A percentile compares a stretch with the other conserved stretches of the same genome.
These are phyloP conservation scores for Lissocephala sabroskyi DNA, from an alignment of 2,888 invertebrate genomes.

Conservation along the genomic window DNA sequence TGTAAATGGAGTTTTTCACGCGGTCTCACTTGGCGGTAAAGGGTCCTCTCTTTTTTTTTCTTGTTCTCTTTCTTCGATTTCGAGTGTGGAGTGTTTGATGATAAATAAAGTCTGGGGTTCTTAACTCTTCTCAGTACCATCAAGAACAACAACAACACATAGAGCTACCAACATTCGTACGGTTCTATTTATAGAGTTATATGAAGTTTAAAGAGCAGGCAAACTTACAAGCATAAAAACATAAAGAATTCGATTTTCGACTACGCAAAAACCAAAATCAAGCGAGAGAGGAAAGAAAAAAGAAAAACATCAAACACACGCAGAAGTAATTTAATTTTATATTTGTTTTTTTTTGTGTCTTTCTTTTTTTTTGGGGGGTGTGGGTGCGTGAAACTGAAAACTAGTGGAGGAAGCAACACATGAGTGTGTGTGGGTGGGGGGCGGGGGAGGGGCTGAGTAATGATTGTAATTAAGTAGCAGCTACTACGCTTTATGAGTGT, in stretches of 20 bases:
- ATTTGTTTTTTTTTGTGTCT: conserved; percentile 4
- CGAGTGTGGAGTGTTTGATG: conserved; percentile 27
- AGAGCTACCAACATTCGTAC: no score
- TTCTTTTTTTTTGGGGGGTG: no score
- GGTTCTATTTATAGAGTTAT: conserved; percentile 11
- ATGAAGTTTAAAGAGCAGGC: no score
- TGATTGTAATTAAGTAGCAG: conserved; percentile 61
- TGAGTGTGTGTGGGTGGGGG: conserved; percentile 11
- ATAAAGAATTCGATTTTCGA: conserved; percentile 15
- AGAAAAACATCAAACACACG: conserved; percentile 40
- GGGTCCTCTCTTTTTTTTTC: conserved; percentile 58
- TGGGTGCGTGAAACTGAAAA: conserved; percentile 9
- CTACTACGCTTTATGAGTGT: conserved; percentile 55
- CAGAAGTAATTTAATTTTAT: conserved; percentile 19
- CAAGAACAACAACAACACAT: conserved; percentile 24
- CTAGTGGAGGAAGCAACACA: conserved; percentile 14
- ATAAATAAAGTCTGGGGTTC: conserved; percentile 35
- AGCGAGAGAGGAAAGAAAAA: conserved; percentile 15
- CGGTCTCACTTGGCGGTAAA: conserved; percentile 35
- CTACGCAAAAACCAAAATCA: conserved; percentile 19
- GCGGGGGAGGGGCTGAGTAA: conserved; percentile 51
- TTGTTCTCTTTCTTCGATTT: conserved; percentile 20
- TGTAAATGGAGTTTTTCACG: no score
- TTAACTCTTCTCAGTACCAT: conserved; percentile 26
- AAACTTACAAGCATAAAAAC: neutral